Percentiles rank a stretch among this genome's conserved stretches.
These are phyloP conservation scores for Dynastes tityus DNA, from an alignment of 2,888 invertebrate genomes.

Conservation along the genomic window DNA sequence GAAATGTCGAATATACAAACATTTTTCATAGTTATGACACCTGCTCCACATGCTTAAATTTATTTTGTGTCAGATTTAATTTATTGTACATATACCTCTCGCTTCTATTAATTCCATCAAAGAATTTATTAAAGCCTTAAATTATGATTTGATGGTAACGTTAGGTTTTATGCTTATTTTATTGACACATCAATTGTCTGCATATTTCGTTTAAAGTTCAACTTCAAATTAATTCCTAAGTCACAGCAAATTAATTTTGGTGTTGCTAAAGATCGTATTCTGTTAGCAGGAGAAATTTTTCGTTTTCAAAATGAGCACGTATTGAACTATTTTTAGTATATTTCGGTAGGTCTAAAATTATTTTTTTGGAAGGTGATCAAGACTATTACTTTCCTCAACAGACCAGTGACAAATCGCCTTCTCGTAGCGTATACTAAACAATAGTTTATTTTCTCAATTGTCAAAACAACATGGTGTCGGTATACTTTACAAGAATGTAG, in stretches of 20 bases:
- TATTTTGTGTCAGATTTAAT: no score
- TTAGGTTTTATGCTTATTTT: no score
- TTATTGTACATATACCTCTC: no score
- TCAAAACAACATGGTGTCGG: conserved; percentile 39
- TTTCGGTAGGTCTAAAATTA: conserved; percentile 63
- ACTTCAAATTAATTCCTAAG: background rate
- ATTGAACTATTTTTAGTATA: conserved; percentile 60
- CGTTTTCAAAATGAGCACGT: background rate
- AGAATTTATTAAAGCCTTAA: no score
- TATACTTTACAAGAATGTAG: conserved; percentile 27
- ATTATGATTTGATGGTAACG: no score
- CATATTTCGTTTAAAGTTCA: no score
- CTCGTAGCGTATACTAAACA: conserved; percentile 31
- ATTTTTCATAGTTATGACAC: no score
- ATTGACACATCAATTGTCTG: no score
- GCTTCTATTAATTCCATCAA: no score
- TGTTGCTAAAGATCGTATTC: background rate
- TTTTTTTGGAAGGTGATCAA: conserved; percentile 65
- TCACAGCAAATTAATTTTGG: background rate
- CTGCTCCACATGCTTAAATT: no score
- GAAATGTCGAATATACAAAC: no score
- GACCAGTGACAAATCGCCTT: conserved; percentile 22
- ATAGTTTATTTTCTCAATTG: conserved; percentile 41
- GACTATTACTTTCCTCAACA: conserved; percentile 51
- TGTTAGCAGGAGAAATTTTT: no score